Base-by-base conservation (phyloP, 2,113 vertebrate species). In the Phaethon lepturus region DNA sequence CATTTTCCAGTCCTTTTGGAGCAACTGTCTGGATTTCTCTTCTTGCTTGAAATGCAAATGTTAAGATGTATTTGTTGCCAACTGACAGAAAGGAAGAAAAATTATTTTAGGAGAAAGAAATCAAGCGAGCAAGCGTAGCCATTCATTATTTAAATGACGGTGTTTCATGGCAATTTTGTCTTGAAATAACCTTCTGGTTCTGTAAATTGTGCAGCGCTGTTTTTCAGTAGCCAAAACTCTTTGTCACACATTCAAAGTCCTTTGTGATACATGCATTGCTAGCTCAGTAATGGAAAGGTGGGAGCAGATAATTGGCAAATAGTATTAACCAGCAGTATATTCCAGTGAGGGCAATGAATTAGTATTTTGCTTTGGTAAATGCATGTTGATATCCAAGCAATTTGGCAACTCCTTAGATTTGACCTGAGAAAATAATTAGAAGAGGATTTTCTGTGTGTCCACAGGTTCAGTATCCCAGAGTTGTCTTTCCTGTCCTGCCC, bases 21-120 rank as follows among this genome's bases (percentile, higher is more conserved):
- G 53, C 45, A 90, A 93, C 55, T 93, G 81, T 80, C 81, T 95
- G 77, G 49, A 88, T 95, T 93, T 93, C 24, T 90, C 58, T 75
- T 87, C 87, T 94, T 95, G 66, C 71, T 91, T 79, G 81, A 86
- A 90, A 96, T 94, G 84, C 89, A 91, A 95, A 94, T 91, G 73
- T 85, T 96, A 90, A 96, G 93, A 94, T 86, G 66, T 74, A 94
- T 96, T 96, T 94, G 89, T 96, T 94, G 77, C 89, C 89, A 93
- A 93, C 89, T 96, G 84, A 89, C 95, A 94, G 89, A 94, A 95
- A 94, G 87, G 50, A 96, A 95, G 96, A 96, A 91, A 93, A 91
- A 95, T 79, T 95, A 95, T 94, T 97, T 96, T 77, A 94, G 91
- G 92, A 93, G 94, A 82, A 95, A 95, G 91, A 94, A 97, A 97